Evolutionary conservation across 2,888 invertebrate genomes (phyloP), one percentile per base, ranked within the genome.

Genomic region (Helicoverpa assulta): DNA sequence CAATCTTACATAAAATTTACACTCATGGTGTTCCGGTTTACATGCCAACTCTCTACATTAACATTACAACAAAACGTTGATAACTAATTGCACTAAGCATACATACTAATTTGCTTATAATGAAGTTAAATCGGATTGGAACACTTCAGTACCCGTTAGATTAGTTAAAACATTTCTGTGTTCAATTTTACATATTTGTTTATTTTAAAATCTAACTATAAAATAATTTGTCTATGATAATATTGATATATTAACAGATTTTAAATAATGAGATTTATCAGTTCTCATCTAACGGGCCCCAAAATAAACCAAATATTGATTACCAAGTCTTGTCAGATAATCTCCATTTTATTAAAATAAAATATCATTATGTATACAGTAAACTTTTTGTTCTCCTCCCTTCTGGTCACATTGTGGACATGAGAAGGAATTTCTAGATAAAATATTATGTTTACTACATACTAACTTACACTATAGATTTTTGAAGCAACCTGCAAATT

Each of bases 1-100:
- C 95, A 94, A 93, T 87, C 91, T 92, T 92, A 93, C 89, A 90
- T 88, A 92, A 92, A 93, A 90, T 92, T 75, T 85, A 90, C 92
- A 93, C 91, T 91, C 87, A 89, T 84, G 82, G 90, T 93, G 91
- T 92, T 91, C 86, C 86, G 89, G 88, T 90, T 89, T 89, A 90
- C 89, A 90, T 88, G 87, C 87, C 86, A 89, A 89, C 87, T 89
- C 86, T 87, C 90, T 92, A 92, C 88, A 88, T 87, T 86, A 90
- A 85, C 84, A 87, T 87, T 85, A 86, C 81, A 90, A 88, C 88
- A 88, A 89, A 88, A 88, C 84, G 82, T 89, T 89, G 88, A 86
- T 87, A 88, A 90, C 89, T 91, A 89, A 91, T 92, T 93, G 93
- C 92, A 93, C 92, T 92, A 90, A 88, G 87, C 88, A 84, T 86